A percentile compares a stretch with the other conserved stretches of the same genome.
Evolutionary conservation across 2,797 vertebrate genomes (phyloP).

Genomic region (Enteromius treurensis): DNA sequence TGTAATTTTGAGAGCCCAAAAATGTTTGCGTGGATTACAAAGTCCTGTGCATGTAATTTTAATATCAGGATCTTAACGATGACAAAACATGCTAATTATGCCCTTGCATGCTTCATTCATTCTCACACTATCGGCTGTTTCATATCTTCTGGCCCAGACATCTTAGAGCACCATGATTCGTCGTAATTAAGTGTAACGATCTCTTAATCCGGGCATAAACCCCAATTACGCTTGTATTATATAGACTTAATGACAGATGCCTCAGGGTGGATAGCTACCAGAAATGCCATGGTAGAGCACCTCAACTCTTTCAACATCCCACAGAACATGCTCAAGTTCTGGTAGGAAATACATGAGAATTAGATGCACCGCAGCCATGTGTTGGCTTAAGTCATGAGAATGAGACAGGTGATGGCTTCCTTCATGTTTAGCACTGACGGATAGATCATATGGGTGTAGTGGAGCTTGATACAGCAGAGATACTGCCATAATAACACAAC

Average conservation of each 20-base stretch:
- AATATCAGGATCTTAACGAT: constrained; percentile 1
- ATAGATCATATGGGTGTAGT: constrained; percentile 27
- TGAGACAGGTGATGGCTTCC: background rate
- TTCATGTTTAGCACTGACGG: constrained; percentile 23
- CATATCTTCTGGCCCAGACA: constrained; percentile 15
- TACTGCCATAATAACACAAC: constrained; percentile 35
- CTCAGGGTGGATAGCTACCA: constrained; percentile 12
- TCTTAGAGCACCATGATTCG: constrained; percentile 19
- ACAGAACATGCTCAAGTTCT: background rate
- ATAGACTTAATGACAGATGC: constrained; percentile 40
- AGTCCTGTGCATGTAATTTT: background rate
- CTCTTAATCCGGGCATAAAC: constrained; percentile 44
- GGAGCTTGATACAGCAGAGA: constrained; percentile 28
- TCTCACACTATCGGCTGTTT: constrained; percentile 7
- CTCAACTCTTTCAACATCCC: background rate
- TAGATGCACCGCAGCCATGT: background rate
- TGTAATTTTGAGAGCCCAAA: background rate
- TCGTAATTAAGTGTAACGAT: constrained; percentile 46
- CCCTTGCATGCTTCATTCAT: constrained; percentile 1
- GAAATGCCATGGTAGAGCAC: constrained; percentile 2
- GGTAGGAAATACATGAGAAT: background rate
- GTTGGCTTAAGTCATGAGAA: background rate
- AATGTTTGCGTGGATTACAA: background rate
- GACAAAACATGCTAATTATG: constrained; percentile 29
- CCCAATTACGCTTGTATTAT: constrained; percentile 39